Base-by-base conservation (phyloP, 2,113 vertebrate genomes). In the Atractosteus spatula region DNA sequence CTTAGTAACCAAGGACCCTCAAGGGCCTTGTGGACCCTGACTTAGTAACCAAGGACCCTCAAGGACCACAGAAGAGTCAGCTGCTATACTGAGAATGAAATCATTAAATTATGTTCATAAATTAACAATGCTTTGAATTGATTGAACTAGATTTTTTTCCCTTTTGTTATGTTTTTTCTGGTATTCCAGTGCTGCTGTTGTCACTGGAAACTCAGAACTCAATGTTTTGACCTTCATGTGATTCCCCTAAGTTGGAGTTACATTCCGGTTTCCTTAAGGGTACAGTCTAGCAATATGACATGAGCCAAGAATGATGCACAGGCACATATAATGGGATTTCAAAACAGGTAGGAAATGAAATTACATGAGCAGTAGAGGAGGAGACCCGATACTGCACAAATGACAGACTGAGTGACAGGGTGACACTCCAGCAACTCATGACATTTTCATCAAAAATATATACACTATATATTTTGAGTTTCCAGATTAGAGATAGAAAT, bases 171-270 rank as follows among this genome's bases (percentile, higher is more conserved):
- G 14, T 7, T 51, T 2, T 51, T 51, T 51, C 47, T 51, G 10
- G 47, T 10, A 51, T 51, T 51, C 47, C 47, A 51, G 47, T 51
- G 10, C 3, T 51, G 47, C 47, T 51, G 47, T 51, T 51, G 47
- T 51, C 47, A 51, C 10, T 51, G 47, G 5, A 51, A 51, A 51
- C 10, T 51, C 47, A 51, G 10, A 7, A 7, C 45, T 47, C 2
- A 7, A 66, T 45, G 42, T 66, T 66, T 7, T 71, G 70, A 71
- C 70, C 62, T 64, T 64, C 29, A 45, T 7, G 44, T 29, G 61
- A 55, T 64, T 66, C 55, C 57, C 62, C 8, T 3, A 43, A 43
- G 71, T 63, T 17, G 55, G 3, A 3, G 17, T 10, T 3, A 16
- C 11, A 29, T 56, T 66, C 64, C 41, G 6, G 43, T 4, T 44